Conservation (phyloP, 2,888 invertebrate genomes). For the Orthosia incerta region DNA sequence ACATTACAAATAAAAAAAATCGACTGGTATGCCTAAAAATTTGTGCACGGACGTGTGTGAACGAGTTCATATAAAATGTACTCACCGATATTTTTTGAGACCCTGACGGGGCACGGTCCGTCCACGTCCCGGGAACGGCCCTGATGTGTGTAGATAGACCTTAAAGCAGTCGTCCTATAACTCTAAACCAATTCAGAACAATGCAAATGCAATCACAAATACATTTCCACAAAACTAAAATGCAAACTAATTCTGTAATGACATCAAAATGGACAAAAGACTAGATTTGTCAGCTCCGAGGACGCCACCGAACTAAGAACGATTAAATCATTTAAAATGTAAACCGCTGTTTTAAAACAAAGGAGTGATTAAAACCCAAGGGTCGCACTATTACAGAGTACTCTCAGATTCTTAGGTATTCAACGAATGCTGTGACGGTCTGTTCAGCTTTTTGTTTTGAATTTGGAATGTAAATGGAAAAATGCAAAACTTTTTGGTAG, state of each 20-base stretch:
- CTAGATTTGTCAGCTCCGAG: background rate
- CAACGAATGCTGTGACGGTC: background rate
- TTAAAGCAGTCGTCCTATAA: too few relatives aligned
- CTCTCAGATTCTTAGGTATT: conserved; percentile 24
- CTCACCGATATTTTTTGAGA: too few relatives aligned
- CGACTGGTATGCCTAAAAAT: too few relatives aligned
- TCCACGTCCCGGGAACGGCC: too few relatives aligned
- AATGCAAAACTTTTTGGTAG: conserved; percentile 14
- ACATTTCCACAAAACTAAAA: background rate
- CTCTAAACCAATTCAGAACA: background rate
- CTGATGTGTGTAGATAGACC: too few relatives aligned
- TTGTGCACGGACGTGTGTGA: too few relatives aligned
- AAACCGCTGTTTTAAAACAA: conserved; percentile 6
- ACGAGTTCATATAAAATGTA: too few relatives aligned
- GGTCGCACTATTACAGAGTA: conserved; percentile 15
- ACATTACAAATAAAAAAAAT: too few relatives aligned
- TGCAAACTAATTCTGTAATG: background rate
- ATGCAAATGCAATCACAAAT: background rate
- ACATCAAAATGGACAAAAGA: conserved; percentile 1
- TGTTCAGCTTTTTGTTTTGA: conserved; percentile 8
- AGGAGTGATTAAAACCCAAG: conserved; percentile 17
- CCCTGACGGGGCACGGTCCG: too few relatives aligned
- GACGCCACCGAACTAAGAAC: background rate
- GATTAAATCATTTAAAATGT: conserved; percentile 8
- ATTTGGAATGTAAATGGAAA: conserved; percentile 32